Evolutionary conservation across 2,113 vertebrate genomes (phyloP), one percentile per base, ranked within the genome.

Genomic region (Noturus placidus): DNA sequence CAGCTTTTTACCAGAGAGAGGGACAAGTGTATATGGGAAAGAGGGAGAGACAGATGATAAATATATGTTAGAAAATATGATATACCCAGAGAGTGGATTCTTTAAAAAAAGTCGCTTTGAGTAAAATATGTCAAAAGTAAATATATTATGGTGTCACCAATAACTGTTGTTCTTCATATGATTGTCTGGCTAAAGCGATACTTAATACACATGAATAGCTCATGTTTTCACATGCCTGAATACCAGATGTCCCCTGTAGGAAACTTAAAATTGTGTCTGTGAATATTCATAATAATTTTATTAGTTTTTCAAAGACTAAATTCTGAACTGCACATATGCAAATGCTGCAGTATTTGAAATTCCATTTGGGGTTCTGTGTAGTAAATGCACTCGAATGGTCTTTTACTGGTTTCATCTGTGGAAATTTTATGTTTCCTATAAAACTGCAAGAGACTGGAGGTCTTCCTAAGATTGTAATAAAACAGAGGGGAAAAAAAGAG

Each of bases 381-480:
- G 82, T 82, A 90, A 88, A 88, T 88, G 88, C 82, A 91, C 91
- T 92, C 89, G 82, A 89, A 86, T 86, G 80, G 83, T 83, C 56
- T 76, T 88, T 90, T 87, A 89, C 91, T 90, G 91, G 91, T 89
- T 93, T 94, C 92, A 95, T 93, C 94, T 94, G 94, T 94, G 91
- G 93, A 94, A 92, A 93, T 91, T 93, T 94, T 93, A 93, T 92
- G 93, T 92, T 93, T 94, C 91, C 91, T 93, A 89, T 92, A 89
- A 94, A 91, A 86, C 88, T 90, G 77, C 2, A 92, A 93, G 91
- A 94, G 93, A 93, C 93, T 93, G 89, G 92, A 95, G 93, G 93
- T 91, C 93, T 90, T 93, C 88, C 57, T 88, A 89, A 83, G 91
- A 90, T 92, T 89, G 89, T 94, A 92, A 93, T 93, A 92, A 92